These are phyloP conservation scores for Rhabditophanes sp. DNA, from an alignment of 2,888 invertebrate species.

Conservation along the genomic window DNA sequence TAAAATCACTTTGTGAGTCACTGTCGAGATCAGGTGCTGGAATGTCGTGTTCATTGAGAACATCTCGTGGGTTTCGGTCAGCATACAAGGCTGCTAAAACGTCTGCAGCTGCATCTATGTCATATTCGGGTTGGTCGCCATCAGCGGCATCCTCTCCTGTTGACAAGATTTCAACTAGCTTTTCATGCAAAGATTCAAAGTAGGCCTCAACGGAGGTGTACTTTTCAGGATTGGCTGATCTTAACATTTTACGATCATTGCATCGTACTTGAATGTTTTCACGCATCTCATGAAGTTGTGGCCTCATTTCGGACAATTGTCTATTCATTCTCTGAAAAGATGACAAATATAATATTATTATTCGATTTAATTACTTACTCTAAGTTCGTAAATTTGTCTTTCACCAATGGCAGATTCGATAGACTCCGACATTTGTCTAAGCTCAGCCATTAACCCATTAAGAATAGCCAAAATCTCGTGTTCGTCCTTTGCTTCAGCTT, in stretches of 20 bases:
- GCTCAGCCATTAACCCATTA: conserved; percentile 14
- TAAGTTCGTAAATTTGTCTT: too few relatives aligned
- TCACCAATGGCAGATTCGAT: too few relatives aligned
- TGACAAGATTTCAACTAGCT: too few relatives aligned
- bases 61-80: conserved; percentile 28
- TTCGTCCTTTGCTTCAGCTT: conserved; percentile 5
- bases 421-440: conserved; percentile 4
- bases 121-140: conserved; percentile 13
- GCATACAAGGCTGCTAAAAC: conserved; percentile 35
- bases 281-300: not conserved
- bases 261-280: not conserved
- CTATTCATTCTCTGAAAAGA: not conserved
- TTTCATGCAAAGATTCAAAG: conserved; percentile 2
- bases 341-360: not conserved
- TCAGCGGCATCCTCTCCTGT: too few relatives aligned
- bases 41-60: conserved; percentile 29
- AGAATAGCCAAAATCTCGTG: conserved; percentile 3
- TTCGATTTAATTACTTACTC: not conserved
- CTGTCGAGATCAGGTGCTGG: conserved; percentile 10
- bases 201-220: too few relatives aligned
- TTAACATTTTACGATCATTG: not conserved
- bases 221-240: too few relatives aligned
- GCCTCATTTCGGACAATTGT: not conserved
- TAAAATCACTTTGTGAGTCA: conserved; percentile 12
- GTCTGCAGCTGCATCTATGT: conserved; percentile 38